Conservation (phyloP, 92 coral and sea anemone species). For the Zoanthus solanderi region DNA sequence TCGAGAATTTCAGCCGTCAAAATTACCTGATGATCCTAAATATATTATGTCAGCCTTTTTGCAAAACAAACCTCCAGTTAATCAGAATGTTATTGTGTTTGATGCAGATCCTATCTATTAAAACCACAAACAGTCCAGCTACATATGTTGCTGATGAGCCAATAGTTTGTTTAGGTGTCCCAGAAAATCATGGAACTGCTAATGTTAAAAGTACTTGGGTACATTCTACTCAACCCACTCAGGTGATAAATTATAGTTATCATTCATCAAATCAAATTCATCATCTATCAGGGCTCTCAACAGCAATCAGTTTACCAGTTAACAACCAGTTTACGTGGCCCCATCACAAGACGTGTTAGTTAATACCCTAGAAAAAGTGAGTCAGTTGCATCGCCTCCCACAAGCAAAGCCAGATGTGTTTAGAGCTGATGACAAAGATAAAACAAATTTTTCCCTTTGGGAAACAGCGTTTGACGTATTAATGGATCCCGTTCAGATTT, state of each 20-base stretch:
- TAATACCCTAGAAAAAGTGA: constrained; percentile 57
- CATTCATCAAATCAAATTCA: neutral
- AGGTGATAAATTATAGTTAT: neutral
- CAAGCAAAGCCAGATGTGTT: constrained; percentile 54
- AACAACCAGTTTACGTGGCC: constrained; percentile 21
- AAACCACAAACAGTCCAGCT: neutral
- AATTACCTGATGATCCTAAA: constrained; percentile 1
- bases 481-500: constrained; percentile 48
- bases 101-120: constrained; percentile 25
- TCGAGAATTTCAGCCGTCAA: neutral
- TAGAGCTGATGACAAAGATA: constrained; percentile 53
- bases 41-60: constrained; percentile 21
- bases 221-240: constrained; percentile 12
- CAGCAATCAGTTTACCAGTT: too few species aligned
- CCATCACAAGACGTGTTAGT: constrained; percentile 48
- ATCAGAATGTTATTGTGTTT: neutral
- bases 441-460: constrained; percentile 51
- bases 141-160: neutral
- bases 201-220: constrained; percentile 11
- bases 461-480: constrained; percentile 53
- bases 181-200: constrained; percentile 20
- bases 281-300: neutral
- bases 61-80: neutral
- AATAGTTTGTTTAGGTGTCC: neutral
- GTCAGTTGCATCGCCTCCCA: constrained; percentile 70